These are phyloP conservation scores for Protonibea diacanthus DNA, from an alignment of 2,797 vertebrate species.

Conservation along the genomic window DNA sequence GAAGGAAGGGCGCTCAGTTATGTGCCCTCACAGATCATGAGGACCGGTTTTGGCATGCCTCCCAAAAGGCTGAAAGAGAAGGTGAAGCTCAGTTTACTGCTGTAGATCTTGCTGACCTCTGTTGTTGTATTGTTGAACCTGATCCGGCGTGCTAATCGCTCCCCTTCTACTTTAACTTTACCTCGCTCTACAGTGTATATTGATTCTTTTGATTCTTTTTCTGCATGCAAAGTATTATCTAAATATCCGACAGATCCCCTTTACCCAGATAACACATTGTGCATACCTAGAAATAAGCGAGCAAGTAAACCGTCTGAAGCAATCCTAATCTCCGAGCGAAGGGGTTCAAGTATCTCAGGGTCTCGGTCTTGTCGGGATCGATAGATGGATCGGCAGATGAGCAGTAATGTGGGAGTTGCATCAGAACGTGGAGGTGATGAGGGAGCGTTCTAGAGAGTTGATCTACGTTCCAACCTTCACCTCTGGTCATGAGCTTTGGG, in stretches of 20 bases:
- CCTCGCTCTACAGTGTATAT: not conserved
- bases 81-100: constrained; percentile 16
- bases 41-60: not conserved
- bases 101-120: not conserved
- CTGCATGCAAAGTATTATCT: not conserved
- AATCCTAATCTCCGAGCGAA: not conserved
- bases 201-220: not conserved
- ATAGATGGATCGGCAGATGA: not conserved
- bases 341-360: not conserved
- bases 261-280: not conserved
- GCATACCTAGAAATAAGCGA: not conserved
- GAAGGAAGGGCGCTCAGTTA: constrained; percentile 11
- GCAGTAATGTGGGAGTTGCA: not conserved
- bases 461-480: not conserved
- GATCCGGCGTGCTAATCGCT: not conserved
- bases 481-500: not conserved
- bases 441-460: not conserved
- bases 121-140: not conserved
- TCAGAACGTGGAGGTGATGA: not conserved
- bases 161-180: not conserved
- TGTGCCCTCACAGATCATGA: constrained; percentile 12
- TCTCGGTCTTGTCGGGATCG: not conserved
- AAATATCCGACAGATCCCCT: not conserved
- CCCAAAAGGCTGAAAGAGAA: constrained; percentile 14
- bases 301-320: not conserved